Evolutionary conservation across 2,113 vertebrate genomes (phyloP).

Genomic region (Colius striatus): DNA sequence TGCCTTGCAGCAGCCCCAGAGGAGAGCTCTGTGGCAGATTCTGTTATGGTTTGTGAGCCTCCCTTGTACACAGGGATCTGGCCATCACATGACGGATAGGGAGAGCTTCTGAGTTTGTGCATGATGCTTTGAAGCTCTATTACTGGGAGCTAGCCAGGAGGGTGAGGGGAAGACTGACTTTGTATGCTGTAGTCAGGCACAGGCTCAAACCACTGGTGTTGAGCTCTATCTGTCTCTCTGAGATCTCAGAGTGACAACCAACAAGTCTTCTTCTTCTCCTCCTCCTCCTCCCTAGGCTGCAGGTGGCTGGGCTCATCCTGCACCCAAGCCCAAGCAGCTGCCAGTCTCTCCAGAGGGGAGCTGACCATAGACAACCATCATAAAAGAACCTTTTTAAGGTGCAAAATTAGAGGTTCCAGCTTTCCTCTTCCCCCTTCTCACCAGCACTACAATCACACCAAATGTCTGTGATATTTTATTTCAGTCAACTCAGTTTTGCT

Average conservation of each 20-base stretch:
- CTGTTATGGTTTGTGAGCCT: too few relatives aligned
- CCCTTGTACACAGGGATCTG: too few relatives aligned
- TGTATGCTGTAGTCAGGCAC: background rate
- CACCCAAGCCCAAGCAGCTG: fast-evolving
- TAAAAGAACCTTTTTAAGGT: background rate
- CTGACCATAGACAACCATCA: background rate
- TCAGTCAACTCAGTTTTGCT: constrained; percentile 12
- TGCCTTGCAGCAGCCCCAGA: background rate
- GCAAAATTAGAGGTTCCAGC: background rate
- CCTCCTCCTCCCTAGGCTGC: background rate
- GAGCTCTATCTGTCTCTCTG: background rate
- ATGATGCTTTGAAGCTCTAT: fast-evolving
- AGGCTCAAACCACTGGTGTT: background rate
- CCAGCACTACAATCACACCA: background rate
- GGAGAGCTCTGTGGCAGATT: background rate
- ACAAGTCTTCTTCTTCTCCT: background rate
- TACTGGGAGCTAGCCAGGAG: background rate
- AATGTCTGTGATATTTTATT: background rate
- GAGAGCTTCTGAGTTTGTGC: background rate
- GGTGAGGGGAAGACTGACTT: background rate
- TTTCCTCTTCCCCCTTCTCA: background rate
- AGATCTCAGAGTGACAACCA: background rate
- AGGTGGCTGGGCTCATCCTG: background rate
- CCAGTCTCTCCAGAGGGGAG: background rate
- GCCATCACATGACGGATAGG: too few relatives aligned